Percentiles rank a stretch among this genome's conserved stretches.
Conservation (phyloP, 2,888 invertebrate genomes). For the Suillia variegata region DNA sequence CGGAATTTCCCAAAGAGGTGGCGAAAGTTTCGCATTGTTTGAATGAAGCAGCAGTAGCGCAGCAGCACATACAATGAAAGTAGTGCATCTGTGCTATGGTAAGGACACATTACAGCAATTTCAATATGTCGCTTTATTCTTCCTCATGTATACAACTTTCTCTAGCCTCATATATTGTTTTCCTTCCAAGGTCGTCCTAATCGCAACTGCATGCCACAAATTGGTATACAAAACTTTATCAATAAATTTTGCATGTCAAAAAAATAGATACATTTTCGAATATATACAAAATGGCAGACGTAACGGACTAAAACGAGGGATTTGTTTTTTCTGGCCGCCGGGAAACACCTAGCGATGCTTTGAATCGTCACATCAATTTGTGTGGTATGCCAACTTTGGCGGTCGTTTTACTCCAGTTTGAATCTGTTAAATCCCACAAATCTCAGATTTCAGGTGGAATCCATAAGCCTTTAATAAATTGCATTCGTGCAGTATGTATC, state of each 20-base stretch:
- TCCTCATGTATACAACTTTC: background rate
- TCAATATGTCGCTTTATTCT: background rate
- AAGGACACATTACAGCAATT: background rate
- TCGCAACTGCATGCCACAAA: conserved; percentile 4
- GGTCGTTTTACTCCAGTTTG: no score
- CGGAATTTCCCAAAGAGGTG: conserved; percentile 8
- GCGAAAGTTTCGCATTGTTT: conserved; percentile 18
- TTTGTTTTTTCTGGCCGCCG: no score
- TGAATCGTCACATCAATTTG: no score
- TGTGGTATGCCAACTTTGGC: no score
- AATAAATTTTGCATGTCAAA: conserved; percentile 19
- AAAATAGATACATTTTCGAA: conserved; percentile 14
- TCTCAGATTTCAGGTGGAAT: no score
- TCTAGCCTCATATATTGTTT: background rate
- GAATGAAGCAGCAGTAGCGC: background rate
- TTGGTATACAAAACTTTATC: conserved; percentile 18
- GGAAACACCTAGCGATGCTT: no score
- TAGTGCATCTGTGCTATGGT: background rate
- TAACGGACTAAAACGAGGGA: no score
- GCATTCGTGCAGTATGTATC: no score
- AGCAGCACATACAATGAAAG: background rate
- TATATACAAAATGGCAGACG: no score
- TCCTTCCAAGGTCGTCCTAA: conserved; percentile 5
- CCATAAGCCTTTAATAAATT: no score
- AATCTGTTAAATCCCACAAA: no score